A percentile compares a stretch with the other conserved stretches of the same genome.
phyloP scores from a whole-genome alignment of 2,888 invertebrate genomes.

The Caenorhabditis angaria region DNA sequence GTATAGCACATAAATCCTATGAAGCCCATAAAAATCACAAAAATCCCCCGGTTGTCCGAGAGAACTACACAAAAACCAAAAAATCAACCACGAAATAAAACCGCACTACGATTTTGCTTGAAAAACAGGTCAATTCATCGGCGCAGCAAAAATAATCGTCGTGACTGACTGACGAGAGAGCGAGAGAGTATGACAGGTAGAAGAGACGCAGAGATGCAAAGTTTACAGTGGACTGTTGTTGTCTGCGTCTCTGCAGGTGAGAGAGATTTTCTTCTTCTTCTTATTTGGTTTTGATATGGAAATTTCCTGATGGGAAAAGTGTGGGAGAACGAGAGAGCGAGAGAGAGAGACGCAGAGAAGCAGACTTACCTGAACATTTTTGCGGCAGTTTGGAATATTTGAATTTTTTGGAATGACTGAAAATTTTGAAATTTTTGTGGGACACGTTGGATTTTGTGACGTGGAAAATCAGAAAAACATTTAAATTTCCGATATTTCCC shows the following conservation, averaged over 20 bases:
- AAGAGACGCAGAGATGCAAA: background rate
- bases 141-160: background rate
- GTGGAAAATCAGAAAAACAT: too few relatives aligned
- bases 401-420: too few relatives aligned
- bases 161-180: background rate
- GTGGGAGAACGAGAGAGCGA: too few relatives aligned
- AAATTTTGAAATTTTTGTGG: too few relatives aligned
- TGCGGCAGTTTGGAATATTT: too few relatives aligned
- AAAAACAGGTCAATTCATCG: background rate
- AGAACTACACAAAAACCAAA: conserved; percentile 3
- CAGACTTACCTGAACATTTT: too few relatives aligned
- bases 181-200: background rate
- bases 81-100: too few relatives aligned
- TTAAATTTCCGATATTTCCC: too few relatives aligned
- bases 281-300: background rate
- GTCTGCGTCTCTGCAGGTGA: background rate
- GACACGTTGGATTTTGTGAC: too few relatives aligned
- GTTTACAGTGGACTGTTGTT: background rate
- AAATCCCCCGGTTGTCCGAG: background rate
- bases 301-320: too few relatives aligned
- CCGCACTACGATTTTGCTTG: too few relatives aligned
- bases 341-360: too few relatives aligned
- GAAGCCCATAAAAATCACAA: background rate
- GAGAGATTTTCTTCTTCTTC: background rate
- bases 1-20: background rate